Conservation (phyloP, 2,888 invertebrate species). For the Lacanobia oleracea region DNA sequence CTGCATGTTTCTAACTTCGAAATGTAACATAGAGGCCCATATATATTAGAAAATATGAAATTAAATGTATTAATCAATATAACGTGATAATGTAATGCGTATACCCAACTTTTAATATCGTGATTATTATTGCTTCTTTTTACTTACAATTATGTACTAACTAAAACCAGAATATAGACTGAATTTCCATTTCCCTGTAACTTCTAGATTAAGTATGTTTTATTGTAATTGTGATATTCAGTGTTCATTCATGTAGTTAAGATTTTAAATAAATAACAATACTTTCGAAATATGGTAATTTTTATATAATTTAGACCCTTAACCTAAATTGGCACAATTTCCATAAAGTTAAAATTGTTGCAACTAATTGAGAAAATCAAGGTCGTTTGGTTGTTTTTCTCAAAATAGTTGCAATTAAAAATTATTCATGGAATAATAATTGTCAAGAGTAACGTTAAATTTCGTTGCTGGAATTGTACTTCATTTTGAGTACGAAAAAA, state of each 20-base stretch:
- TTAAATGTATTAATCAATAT: constrained; percentile 34
- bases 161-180: constrained; percentile 63
- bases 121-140: constrained; percentile 28
- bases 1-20: constrained; percentile 95
- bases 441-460: constrained; percentile 45
- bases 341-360: constrained; percentile 53
- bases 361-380: constrained; percentile 89
- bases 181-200: constrained; percentile 52
- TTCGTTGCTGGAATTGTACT: constrained; percentile 29
- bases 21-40: constrained; percentile 77
- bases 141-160: constrained; percentile 63
- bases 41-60: constrained; percentile 27
- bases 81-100: constrained; percentile 51
- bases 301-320: constrained; percentile 72
- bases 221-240: constrained; percentile 46
- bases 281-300: constrained; percentile 38
- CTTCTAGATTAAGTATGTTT: constrained; percentile 18
- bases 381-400: constrained; percentile 84
- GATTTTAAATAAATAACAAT: constrained; percentile 59
- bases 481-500: constrained; percentile 2
- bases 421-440: constrained; percentile 67
- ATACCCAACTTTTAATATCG: constrained; percentile 25
- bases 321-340: constrained; percentile 78
- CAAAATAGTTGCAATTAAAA: constrained; percentile 82
- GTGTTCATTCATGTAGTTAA: constrained; percentile 40